phyloP scores from a whole-genome alignment of 1,140 invertebrate genomes.

The Leptoteleia sp. region DNA sequence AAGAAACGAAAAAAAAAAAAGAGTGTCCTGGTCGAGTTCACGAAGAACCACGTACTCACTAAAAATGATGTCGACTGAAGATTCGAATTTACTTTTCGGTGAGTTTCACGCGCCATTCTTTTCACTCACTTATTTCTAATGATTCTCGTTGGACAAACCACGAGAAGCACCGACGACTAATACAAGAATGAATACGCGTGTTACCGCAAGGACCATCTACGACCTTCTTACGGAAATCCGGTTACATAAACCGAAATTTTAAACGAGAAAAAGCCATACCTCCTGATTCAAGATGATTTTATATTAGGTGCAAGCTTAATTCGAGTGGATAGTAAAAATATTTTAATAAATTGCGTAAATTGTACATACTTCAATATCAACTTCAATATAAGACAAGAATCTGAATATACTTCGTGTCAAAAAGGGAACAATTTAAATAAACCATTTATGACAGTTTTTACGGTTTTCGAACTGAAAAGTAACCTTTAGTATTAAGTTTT shows the following conservation, averaged over 20 bases:
- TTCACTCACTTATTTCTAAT: constrained; percentile 50
- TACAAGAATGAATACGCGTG: constrained; percentile 24
- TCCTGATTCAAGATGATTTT: not conserved
- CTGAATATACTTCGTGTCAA: too few species aligned
- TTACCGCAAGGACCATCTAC: constrained; percentile 4
- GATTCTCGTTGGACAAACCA: constrained; percentile 53
- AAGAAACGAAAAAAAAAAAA: constrained; percentile 25
- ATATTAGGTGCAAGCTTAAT: too few species aligned
- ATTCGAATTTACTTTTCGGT: constrained; percentile 43
- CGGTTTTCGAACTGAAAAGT: too few species aligned
- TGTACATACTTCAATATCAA: too few species aligned
- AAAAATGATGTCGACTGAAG: constrained; percentile 57
- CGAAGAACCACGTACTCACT: constrained; percentile 39
- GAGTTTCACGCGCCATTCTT: constrained; percentile 25
- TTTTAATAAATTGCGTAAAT: too few species aligned
- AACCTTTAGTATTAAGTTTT: too few species aligned
- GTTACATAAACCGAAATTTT: constrained; percentile 13
- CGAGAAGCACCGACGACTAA: constrained; percentile 36
- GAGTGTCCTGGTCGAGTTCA: constrained; percentile 1
- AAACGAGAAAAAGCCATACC: not conserved
- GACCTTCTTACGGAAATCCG: constrained; percentile 9
- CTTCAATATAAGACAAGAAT: too few species aligned
- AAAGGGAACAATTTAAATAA: too few species aligned
- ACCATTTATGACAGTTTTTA: too few species aligned
- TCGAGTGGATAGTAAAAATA: too few species aligned